Base-by-base conservation (phyloP, 2,888 invertebrate genomes). In the Tachina lurida region DNA sequence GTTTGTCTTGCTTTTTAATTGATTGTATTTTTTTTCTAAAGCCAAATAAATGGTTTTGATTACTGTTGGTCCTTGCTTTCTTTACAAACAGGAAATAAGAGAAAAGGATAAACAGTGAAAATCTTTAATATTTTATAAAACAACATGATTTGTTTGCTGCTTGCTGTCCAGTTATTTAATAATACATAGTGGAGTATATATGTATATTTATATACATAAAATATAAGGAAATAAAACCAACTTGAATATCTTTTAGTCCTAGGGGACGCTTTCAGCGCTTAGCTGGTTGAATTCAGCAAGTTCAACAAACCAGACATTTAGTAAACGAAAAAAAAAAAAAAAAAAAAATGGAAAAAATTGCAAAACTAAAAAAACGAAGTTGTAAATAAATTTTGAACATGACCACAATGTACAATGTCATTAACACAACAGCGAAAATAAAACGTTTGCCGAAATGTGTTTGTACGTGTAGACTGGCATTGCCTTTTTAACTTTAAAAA, bases 281-380 rank as follows among this genome's bases (percentile, higher is more conserved):
- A 75, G 70, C 60, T 63, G 19, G 45, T 41, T 31, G 22, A 62
- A 71, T 22, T 12, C 45, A 41, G 39, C 75, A 79, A 65, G 86
- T 79, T 86, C 86, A 86, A 86, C 83, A 83, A 86, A 86, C 86
- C 86, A 86, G 83, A 86, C 86, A 79, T 45, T 75, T 15, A 41
- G 43, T n/a, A 60, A 49, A 13, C n/a, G 39, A 47, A 39, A 12
- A 70, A 63, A 39, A 67, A 60, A 52, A 43, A 65, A 54, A 1
- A 60, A 10, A 58, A n/a, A 31, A 31, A 31, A 31, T 31, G 31
- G 31, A 4, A 65, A 63, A 19, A 31, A 52, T 31, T 19, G 49
- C 19, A 4, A 65, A 47, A 58, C 58, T 10, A 43, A 60, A 62
- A 70, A 80, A 54, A 45, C 3, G 3, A 45, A 62, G 71, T 47